These are phyloP conservation scores for Ochlodes sylvanus DNA, from an alignment of 2,888 invertebrate genomes.

Conservation along the genomic window DNA sequence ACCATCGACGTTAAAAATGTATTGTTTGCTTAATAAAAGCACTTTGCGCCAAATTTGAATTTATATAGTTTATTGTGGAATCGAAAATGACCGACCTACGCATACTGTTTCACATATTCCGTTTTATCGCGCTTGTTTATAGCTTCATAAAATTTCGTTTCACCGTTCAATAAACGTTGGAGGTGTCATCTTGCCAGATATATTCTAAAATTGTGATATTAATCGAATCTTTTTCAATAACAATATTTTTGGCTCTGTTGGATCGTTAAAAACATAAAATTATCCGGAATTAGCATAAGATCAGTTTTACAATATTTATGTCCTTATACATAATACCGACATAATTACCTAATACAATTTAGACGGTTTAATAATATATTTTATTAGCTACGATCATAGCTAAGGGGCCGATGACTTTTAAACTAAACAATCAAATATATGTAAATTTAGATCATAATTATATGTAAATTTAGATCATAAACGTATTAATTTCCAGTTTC, in stretches of 20 bases:
- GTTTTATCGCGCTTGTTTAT: constrained; percentile 46
- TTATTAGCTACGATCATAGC: constrained; percentile 18
- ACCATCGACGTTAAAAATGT: constrained; percentile 56
- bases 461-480: constrained; percentile 21
- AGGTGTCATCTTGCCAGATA: constrained; percentile 13
- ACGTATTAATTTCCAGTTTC: background rate
- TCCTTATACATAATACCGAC: background rate
- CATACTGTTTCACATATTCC: constrained; percentile 50
- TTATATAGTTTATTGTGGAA: constrained; percentile 59
- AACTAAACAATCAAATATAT: constrained; percentile 5
- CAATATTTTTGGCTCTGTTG: background rate
- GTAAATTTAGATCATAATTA: constrained; percentile 23
- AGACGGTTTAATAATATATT: constrained; percentile 19
- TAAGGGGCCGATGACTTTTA: constrained; percentile 12
- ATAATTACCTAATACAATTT: constrained; percentile 24
- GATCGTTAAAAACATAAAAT: background rate
- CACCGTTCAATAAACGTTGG: constrained; percentile 13
- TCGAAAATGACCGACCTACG: constrained; percentile 63
- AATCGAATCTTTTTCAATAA: background rate
- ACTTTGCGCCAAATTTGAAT: constrained; percentile 64
- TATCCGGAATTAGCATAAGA: background rate
- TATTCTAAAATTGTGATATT: background rate
- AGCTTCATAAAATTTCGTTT: constrained; percentile 45
- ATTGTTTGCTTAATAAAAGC: constrained; percentile 63
- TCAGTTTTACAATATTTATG: background rate